Evolutionary conservation across 2,113 vertebrate species (phyloP).

Genomic region (Gobio gobio): DNA sequence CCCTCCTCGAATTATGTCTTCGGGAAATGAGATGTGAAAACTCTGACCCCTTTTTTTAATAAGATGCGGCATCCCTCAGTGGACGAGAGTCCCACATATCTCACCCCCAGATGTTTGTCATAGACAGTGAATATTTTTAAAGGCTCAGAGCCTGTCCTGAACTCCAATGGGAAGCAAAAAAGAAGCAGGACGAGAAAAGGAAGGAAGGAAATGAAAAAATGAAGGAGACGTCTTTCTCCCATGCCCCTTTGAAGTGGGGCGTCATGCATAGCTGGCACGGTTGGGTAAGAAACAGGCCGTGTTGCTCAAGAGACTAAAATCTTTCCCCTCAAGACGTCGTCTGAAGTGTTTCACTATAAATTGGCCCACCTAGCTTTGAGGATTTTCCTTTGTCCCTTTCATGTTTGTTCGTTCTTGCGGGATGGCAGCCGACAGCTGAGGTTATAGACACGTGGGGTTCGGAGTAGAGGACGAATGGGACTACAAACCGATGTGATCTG

Average conservation of each 20-base stretch:
- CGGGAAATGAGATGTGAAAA: conserved; percentile 45
- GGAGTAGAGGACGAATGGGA: neutral
- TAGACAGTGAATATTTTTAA: conserved; percentile 50
- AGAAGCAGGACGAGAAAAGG: neutral
- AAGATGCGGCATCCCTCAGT: conserved; percentile 48
- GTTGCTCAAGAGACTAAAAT: conserved; percentile 17
- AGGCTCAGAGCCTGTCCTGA: conserved; percentile 52
- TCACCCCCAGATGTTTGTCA: conserved; percentile 41
- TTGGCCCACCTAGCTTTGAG: conserved; percentile 52
- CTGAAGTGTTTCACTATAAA: conserved; percentile 41
- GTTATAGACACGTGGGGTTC: conserved; percentile 3
- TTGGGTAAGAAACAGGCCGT: conserved; percentile 14
- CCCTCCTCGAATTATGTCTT: conserved; percentile 9
- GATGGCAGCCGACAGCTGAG: conserved; percentile 51
- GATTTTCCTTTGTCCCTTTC: conserved; percentile 56
- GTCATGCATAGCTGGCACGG: conserved; percentile 30
- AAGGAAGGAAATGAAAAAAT: neutral
- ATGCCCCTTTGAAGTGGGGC: conserved; percentile 40
- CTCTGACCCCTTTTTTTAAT: conserved; percentile 54
- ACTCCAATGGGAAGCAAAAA: conserved; percentile 48
- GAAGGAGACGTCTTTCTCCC: conserved; percentile 34
- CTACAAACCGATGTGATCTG: neutral
- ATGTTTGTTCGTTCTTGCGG: conserved; percentile 44
- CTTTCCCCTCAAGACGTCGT: conserved; percentile 17
- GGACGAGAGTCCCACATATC: conserved; percentile 58